Evolutionary conservation across 2,797 vertebrate genomes (phyloP).

Genomic region (Pampus argenteus): DNA sequence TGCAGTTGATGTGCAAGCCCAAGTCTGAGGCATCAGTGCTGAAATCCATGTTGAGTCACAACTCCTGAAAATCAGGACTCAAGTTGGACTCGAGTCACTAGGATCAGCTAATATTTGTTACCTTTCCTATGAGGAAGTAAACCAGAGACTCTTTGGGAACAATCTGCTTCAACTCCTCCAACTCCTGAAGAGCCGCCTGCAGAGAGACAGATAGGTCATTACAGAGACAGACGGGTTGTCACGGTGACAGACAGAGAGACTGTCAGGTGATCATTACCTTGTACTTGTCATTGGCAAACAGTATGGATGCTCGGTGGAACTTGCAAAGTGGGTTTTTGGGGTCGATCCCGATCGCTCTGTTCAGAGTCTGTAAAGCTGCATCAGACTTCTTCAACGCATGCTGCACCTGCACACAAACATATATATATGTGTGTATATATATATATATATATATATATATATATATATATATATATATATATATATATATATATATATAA

Average conservation of each 20-base stretch:
- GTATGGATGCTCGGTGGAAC: slow-evolving; percentile 97
- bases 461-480: no score
- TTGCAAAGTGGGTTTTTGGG: slow-evolving; percentile 99
- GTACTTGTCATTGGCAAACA: slow-evolving; percentile 99
- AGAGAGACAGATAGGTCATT: background rate
- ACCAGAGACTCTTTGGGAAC: slow-evolving; percentile 99
- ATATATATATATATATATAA: no score
- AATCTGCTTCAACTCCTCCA: slow-evolving; percentile 98
- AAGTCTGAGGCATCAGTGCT: no score
- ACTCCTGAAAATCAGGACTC: no score
- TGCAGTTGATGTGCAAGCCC: no score
- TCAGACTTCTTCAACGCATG: slow-evolving; percentile 98
- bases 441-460: no score
- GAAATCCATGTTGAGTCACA: no score
- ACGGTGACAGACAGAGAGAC: background rate
- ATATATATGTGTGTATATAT: no score
- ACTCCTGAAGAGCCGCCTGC: slow-evolving; percentile 96
- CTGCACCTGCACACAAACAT: slow-evolving; percentile 91
- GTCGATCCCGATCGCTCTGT: slow-evolving; percentile 96
- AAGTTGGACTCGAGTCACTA: no score
- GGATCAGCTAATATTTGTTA: slow-evolving; percentile 62
- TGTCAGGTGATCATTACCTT: slow-evolving; percentile 84
- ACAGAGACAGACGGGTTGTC: background rate
- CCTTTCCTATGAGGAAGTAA: slow-evolving; percentile 99
- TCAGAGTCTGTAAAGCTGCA: slow-evolving; percentile 95